Conservation (phyloP, 2,113 vertebrate genomes). For the Istiophorus platypterus region DNA sequence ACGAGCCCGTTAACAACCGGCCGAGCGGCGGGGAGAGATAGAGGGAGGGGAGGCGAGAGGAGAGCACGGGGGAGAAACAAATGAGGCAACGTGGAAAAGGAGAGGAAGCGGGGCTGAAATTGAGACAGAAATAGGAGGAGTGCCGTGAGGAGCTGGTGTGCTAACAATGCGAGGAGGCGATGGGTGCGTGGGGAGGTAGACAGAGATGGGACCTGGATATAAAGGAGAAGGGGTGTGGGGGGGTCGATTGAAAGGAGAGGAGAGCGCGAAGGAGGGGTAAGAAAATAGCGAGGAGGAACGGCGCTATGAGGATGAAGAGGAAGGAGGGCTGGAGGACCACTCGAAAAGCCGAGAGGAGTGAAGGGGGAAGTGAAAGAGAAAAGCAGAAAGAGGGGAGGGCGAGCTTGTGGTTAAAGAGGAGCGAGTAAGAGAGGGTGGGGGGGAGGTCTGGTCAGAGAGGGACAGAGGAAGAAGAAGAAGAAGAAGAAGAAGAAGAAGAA, state of each 20-base stretch:
- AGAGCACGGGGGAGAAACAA: slow-evolving; percentile 47
- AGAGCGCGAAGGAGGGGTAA: slow-evolving; percentile 17
- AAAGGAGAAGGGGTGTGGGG: slow-evolving; percentile 56
- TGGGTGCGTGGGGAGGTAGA: slow-evolving; percentile 61
- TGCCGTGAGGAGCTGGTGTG: slow-evolving; percentile 70
- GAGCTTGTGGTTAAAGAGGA: slow-evolving; percentile 62
- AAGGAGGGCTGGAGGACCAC: slow-evolving; percentile 70
- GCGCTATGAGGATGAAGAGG: slow-evolving; percentile 35
- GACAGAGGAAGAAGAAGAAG: slow-evolving; percentile 46
- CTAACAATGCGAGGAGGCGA: slow-evolving; percentile 65
- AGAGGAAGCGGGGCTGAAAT: slow-evolving; percentile 72
- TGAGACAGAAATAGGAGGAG: slow-evolving; percentile 80
- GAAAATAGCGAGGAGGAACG: slow-evolving; percentile 13
- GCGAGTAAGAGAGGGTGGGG: slow-evolving; percentile 31
- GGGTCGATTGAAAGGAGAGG: slow-evolving; percentile 64
- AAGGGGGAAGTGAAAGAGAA: slow-evolving; percentile 74
- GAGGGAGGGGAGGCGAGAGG: slow-evolving; percentile 26
- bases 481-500: background rate
- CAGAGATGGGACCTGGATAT: slow-evolving; percentile 66
- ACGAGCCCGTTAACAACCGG: slow-evolving; percentile 78
- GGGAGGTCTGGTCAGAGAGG: slow-evolving; percentile 50
- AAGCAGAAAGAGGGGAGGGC: slow-evolving; percentile 74
- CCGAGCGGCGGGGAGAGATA: slow-evolving; percentile 44
- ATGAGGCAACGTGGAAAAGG: slow-evolving; percentile 66
- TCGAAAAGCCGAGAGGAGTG: slow-evolving; percentile 67